Evolutionary conservation across 2,888 invertebrate genomes (phyloP).

Genomic region (Minunthozetes semirufus): DNA sequence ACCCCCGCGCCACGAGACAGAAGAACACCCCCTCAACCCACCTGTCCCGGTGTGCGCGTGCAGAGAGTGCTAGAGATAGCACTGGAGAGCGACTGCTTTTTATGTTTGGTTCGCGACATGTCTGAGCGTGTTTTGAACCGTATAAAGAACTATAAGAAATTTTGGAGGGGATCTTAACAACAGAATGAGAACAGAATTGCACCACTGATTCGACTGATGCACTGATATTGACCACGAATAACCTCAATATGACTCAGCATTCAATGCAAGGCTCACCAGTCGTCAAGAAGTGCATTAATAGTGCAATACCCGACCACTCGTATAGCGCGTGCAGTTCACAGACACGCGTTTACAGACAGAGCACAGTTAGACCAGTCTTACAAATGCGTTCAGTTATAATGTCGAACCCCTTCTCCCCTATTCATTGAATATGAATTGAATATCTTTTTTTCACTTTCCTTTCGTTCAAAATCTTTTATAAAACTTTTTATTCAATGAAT

Average conservation of each 20-base stretch:
- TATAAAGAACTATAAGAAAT: constrained; percentile 1
- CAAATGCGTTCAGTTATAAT: not conserved
- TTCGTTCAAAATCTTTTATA: not conserved
- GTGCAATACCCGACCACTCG: not conserved
- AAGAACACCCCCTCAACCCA: constrained; percentile 30
- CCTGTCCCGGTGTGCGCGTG: constrained; percentile 27
- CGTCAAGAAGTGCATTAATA: constrained; percentile 16
- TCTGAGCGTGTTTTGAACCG: constrained; percentile 21
- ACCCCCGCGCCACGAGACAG: constrained; percentile 30
- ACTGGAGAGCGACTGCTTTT: not conserved
- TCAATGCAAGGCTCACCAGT: not conserved
- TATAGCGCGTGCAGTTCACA: not conserved
- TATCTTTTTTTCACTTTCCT: constrained; percentile 23
- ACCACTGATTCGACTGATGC: constrained; percentile 14
- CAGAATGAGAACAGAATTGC: not conserved
- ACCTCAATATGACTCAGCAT: constrained; percentile 14
- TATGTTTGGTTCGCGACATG: constrained; percentile 18
- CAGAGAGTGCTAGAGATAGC: not conserved
- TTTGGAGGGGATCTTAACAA: constrained; percentile 22
- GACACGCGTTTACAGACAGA: not conserved
- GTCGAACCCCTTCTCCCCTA: not conserved
- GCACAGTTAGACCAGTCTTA: constrained; percentile 2
- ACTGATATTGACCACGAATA: constrained; percentile 30
- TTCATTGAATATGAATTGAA: not conserved
- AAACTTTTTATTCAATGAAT: not conserved